Percentiles rank a stretch among this genome's conserved stretches.
Evolutionary conservation across 2,113 vertebrate species (phyloP).

Genomic region (Stercorarius parasiticus): DNA sequence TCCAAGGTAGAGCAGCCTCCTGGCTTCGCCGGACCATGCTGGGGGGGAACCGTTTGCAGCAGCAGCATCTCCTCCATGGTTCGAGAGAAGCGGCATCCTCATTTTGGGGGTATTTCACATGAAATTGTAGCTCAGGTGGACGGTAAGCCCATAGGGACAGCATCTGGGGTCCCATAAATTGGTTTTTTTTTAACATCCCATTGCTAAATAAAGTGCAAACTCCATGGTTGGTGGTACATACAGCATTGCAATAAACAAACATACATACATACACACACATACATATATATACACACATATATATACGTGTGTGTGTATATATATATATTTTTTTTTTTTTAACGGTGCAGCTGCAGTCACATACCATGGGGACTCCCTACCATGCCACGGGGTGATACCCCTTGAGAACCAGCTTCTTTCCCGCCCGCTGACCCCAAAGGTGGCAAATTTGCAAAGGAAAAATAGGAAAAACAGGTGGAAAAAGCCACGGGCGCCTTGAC

Average conservation of each 20-base stretch:
- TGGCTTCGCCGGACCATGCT: accelerated
- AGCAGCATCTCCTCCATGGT: neutral
- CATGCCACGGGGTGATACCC: accelerated
- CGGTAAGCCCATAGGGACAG: accelerated
- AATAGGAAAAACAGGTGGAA: neutral
- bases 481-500: neutral
- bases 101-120: neutral
- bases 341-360: accelerated
- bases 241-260: neutral
- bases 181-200: neutral
- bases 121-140: neutral
- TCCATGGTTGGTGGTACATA: accelerated
- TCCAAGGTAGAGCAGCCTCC: neutral
- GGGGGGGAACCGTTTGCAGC: too few species aligned
- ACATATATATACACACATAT: too few species aligned
- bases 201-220: neutral
- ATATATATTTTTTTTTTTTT: too few species aligned
- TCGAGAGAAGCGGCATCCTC: neutral
- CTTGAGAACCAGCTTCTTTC: neutral
- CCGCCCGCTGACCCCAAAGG: accelerated
- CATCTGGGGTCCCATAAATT: neutral
- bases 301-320: too few species aligned
- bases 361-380: too few species aligned
- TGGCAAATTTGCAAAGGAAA: neutral
- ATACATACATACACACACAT: too few species aligned